Percentiles rank a stretch among this genome's conserved stretches.
These are phyloP conservation scores for Zosterops japonicus DNA, from an alignment of 2,113 vertebrate species.

Conservation along the genomic window DNA sequence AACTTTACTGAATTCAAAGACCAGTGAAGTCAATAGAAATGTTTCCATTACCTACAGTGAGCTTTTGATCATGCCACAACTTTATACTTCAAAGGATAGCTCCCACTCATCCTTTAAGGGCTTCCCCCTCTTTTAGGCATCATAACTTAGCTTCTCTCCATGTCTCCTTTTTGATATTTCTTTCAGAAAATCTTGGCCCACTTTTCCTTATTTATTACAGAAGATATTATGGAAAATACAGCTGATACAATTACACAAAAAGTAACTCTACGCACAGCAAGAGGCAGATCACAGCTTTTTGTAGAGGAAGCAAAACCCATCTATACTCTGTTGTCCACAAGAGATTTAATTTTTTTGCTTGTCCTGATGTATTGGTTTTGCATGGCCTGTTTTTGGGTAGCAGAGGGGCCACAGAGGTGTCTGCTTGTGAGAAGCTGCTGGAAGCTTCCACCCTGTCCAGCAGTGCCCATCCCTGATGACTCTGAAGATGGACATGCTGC, in stretches of 20 bases:
- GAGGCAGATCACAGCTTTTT: not conserved
- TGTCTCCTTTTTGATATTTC: not conserved
- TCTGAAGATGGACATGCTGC: not conserved
- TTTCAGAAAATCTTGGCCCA: not conserved
- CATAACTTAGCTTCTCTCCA: not conserved
- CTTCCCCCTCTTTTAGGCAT: not conserved
- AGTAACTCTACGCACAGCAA: not conserved
- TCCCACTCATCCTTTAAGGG: not conserved
- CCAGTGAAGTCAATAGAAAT: not conserved
- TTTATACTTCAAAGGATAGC: not conserved
- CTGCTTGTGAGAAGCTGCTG: not conserved
- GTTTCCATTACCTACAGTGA: not conserved
- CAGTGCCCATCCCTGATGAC: too few species aligned
- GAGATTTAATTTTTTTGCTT: not conserved
- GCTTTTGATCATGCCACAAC: slow-evolving; percentile 4
- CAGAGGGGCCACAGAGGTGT: fast-evolving
- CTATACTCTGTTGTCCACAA: not conserved
- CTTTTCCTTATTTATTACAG: not conserved
- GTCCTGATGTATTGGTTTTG: not conserved
- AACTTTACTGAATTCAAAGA: not conserved
- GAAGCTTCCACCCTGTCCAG: not conserved
- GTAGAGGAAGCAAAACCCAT: not conserved
- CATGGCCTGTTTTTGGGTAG: not conserved
- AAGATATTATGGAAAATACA: not conserved
- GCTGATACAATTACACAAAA: not conserved